phyloP scores from a whole-genome alignment of 2,888 invertebrate genomes.

The Nephrotoma flavescens region DNA sequence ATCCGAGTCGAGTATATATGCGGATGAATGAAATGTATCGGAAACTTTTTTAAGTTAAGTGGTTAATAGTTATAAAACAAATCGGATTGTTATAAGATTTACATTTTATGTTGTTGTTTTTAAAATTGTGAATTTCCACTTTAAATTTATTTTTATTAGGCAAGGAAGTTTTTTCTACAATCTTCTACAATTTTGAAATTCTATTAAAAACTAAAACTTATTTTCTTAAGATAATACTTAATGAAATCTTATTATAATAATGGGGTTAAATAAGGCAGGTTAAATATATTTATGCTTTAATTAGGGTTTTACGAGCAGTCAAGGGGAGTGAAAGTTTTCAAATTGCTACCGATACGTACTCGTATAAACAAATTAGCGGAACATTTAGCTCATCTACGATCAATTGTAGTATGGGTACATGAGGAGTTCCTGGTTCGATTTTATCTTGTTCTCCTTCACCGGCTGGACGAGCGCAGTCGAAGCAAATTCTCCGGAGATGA shows the following conservation, averaged over 20 bases:
- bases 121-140: not conserved
- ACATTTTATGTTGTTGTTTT: not conserved
- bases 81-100: not conserved
- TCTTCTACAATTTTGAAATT: not conserved
- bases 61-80: not conserved
- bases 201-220: not conserved
- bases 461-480: too few species aligned
- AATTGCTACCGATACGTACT: too few species aligned
- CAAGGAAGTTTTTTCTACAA: not conserved
- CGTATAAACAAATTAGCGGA: too few species aligned
- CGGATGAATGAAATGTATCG: not conserved
- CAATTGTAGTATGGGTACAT: too few species aligned
- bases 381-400: too few species aligned
- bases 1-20: not conserved
- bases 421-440: too few species aligned
- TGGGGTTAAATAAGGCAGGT: not conserved
- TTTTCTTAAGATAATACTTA: not conserved
- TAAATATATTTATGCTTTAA: too few species aligned
- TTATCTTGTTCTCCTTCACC: too few species aligned
- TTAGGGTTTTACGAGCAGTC: too few species aligned
- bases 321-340: too few species aligned
- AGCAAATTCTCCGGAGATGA: too few species aligned
- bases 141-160: not conserved
- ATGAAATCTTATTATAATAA: not conserved
- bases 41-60: not conserved